phyloP scores from a whole-genome alignment of 2,888 invertebrate species.

The Celastrina argiolus region DNA sequence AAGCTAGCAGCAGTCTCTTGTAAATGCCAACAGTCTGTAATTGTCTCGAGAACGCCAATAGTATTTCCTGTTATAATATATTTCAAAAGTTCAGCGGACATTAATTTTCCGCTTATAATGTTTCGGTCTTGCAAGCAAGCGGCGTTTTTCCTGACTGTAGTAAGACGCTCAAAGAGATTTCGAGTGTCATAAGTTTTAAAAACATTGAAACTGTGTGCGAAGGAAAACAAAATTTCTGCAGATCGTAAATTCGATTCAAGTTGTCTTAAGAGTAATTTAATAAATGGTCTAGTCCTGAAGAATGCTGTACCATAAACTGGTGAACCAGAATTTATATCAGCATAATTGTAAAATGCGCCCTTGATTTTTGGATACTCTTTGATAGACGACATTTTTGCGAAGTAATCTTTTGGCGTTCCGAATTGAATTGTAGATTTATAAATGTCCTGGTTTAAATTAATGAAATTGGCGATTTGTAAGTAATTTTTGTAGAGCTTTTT shows the following conservation, averaged over 20 bases:
- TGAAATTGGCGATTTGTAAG: slow-evolving; percentile 89
- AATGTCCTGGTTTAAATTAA: slow-evolving; percentile 85
- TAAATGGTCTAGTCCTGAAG: slow-evolving; percentile 91
- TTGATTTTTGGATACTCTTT: slow-evolving; percentile 82
- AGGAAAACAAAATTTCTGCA: slow-evolving; percentile 90
- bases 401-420: slow-evolving; percentile 94
- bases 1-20: slow-evolving; percentile 58
- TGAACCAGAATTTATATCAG: slow-evolving; percentile 89
- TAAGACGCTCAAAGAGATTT: slow-evolving; percentile 65
- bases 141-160: slow-evolving; percentile 84
- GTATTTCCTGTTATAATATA: slow-evolving; percentile 88
- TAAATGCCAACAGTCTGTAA: slow-evolving; percentile 62
- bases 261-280: slow-evolving; percentile 89
- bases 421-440: slow-evolving; percentile 87
- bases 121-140: slow-evolving; percentile 97
- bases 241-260: slow-evolving; percentile 87
- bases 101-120: slow-evolving; percentile 97
- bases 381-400: slow-evolving; percentile 81
- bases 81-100: slow-evolving; percentile 89
- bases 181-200: slow-evolving; percentile 74
- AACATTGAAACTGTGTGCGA: slow-evolving; percentile 82
- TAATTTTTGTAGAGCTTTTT: slow-evolving; percentile 97
- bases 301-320: slow-evolving; percentile 98
- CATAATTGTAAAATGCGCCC: slow-evolving; percentile 97
- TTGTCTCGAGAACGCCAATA: slow-evolving; percentile 45